phyloP scores from a whole-genome alignment of 2,888 invertebrate species.

The Pachycephus smyrnensis region DNA sequence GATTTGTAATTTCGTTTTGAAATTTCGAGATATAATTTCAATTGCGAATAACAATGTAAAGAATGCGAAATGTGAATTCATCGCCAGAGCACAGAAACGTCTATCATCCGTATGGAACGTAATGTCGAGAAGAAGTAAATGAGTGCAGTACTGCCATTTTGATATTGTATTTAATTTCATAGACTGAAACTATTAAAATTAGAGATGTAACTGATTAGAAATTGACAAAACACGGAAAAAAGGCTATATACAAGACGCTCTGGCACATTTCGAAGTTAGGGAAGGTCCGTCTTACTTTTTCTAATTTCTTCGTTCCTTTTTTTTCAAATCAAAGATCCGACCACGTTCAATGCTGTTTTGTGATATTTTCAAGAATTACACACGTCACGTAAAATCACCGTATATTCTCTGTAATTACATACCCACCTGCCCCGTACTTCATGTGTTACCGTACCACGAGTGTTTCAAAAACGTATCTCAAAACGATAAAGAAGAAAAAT shows the following conservation, averaged over 20 bases:
- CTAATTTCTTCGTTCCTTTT: slow-evolving; percentile 13
- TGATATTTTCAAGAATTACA: slow-evolving; percentile 32
- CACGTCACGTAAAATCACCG: not conserved
- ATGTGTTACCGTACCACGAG: not conserved
- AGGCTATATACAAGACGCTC: slow-evolving; percentile 1
- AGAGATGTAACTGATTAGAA: slow-evolving; percentile 42
- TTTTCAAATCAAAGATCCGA: slow-evolving; percentile 24
- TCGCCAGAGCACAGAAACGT: not conserved
- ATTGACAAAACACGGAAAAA: slow-evolving; percentile 12
- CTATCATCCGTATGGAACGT: not conserved
- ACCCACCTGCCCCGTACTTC: slow-evolving; percentile 3
- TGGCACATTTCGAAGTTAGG: not conserved
- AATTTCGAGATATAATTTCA: not conserved
- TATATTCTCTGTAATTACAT: not conserved
- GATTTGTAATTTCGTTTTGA: not conserved
- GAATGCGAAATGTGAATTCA: not conserved
- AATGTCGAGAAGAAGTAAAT: slow-evolving; percentile 1
- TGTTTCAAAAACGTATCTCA: not conserved
- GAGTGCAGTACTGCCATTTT: slow-evolving; percentile 45
- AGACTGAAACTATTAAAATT: slow-evolving; percentile 51
- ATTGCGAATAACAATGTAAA: not conserved
- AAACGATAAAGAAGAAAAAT: not conserved
- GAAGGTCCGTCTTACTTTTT: not conserved
- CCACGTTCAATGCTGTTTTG: slow-evolving; percentile 39
- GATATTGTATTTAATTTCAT: slow-evolving; percentile 50